A percentile compares a stretch with the other conserved stretches of the same genome.
These are phyloP conservation scores for Lysiphlebus fabarum DNA, from an alignment of 1,140 invertebrate genomes.

Conservation along the genomic window DNA sequence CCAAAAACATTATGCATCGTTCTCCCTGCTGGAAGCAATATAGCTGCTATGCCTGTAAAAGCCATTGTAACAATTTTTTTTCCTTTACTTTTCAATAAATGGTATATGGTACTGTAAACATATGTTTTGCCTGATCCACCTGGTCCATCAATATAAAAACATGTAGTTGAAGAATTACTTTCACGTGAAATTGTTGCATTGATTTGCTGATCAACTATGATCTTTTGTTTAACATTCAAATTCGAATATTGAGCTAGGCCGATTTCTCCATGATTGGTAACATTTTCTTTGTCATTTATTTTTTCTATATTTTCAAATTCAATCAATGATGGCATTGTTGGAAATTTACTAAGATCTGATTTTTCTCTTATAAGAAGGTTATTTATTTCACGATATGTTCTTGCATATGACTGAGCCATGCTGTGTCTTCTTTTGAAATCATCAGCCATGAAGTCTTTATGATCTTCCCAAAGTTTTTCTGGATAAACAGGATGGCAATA, in stretches of 20 bases:
- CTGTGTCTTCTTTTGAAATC: slow-evolving; percentile 6
- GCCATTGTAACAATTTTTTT: slow-evolving; percentile 27
- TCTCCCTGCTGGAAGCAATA: slow-evolving; percentile 27
- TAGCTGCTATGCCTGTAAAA: slow-evolving; percentile 31
- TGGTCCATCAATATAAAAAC: slow-evolving; percentile 28
- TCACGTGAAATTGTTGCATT: neutral
- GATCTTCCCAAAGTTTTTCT: slow-evolving; percentile 19
- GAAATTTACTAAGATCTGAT: slow-evolving; percentile 7
- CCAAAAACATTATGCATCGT: slow-evolving; percentile 29
- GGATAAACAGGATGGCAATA: slow-evolving; percentile 19
- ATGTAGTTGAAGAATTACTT: neutral
- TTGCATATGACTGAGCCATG: neutral
- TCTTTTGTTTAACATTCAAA: slow-evolving; percentile 18
- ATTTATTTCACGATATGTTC: slow-evolving; percentile 16
- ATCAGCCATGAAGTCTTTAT: slow-evolving; percentile 17
- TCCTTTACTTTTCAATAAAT: slow-evolving; percentile 18
- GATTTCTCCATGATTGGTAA: neutral
- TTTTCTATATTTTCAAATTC: neutral
- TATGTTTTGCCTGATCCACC: slow-evolving; percentile 30
- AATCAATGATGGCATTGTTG: neutral
- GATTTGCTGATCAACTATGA: slow-evolving; percentile 3
- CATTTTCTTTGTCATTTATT: neutral
- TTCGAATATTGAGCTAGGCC: slow-evolving; percentile 8
- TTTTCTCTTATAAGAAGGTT: slow-evolving; percentile 13
- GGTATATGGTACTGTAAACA: slow-evolving; percentile 19